Evolutionary conservation across 2,888 invertebrate genomes (phyloP), one percentile per base, ranked within the genome.

Genomic region (Bombylius major): DNA sequence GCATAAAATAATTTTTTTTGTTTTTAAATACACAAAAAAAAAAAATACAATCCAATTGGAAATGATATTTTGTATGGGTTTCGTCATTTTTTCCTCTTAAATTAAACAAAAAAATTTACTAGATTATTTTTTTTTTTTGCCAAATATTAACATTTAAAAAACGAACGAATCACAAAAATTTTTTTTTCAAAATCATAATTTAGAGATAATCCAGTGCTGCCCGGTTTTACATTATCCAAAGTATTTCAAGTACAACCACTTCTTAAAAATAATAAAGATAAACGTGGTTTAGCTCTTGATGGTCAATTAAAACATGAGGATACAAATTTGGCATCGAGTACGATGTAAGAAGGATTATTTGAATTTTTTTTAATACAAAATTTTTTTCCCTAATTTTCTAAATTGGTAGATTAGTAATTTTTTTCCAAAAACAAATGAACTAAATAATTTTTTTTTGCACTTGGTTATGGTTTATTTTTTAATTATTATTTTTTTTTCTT

Each of bases 221-320:
- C 89, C 64, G 88, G 89, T 72, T 88, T 87, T 76, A 89, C 87
- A 61, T 79, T 89, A 75, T 88, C 88, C 71, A 90, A 89, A 78
- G 87, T 90, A 65, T 89, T 84, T 76, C 80, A 82, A 65, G 78
- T 90, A 68, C 83, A 82, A 66, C 89, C 89, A 56, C 78, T 87
- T 64, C 79, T 90, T 69, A 82, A 81, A 65, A 86, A 88, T 78
- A 90, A 90, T 78, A 83, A 86, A 76, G 87, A 88, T 76, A 90
- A 90, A 76, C 79, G 88, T 64, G 89, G 89, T 59, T 78, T 90
- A 66, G 89, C 89, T 60, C 78, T 90, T 65, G 89, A 90, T 70
- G 90, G 89, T 59, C 88, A 89, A 73, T 79, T 90, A 66, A 89
- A 89, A 74, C 87, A 90, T 73, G 89, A 90, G 77, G 89, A 89